These are phyloP conservation scores for Labeo catla DNA, from an alignment of 2,113 vertebrate genomes.

Conservation along the genomic window DNA sequence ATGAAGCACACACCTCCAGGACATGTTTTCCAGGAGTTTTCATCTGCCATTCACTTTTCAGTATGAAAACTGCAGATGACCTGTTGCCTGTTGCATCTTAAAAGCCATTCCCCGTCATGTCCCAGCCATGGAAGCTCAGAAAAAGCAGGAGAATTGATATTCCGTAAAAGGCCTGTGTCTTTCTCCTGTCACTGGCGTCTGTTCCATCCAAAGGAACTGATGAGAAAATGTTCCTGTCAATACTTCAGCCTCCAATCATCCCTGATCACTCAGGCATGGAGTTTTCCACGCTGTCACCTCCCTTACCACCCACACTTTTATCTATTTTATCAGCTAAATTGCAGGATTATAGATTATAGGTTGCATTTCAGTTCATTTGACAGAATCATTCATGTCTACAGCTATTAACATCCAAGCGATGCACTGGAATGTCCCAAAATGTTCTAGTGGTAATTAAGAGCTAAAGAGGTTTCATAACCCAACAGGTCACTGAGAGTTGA, in stretches of 20 bases:
- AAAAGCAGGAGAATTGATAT: slow-evolving; percentile 26
- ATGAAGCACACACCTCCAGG: not conserved
- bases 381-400: not conserved
- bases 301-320: not conserved
- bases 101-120: not conserved
- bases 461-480: not conserved
- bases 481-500: not conserved
- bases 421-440: not conserved
- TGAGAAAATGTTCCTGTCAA: slow-evolving; percentile 48
- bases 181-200: slow-evolving; percentile 11
- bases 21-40: not conserved
- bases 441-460: not conserved
- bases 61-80: slow-evolving; percentile 22
- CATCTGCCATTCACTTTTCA: slow-evolving; percentile 39
- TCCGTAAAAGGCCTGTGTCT: slow-evolving; percentile 6
- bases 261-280: slow-evolving; percentile 27
- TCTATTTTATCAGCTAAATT: slow-evolving; percentile 16
- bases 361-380: slow-evolving; percentile 1
- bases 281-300: slow-evolving; percentile 29
- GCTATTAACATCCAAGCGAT: not conserved
- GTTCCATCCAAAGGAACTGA: slow-evolving; percentile 14
- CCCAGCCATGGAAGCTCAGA: slow-evolving; percentile 1
- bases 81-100: not conserved
- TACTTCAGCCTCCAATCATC: slow-evolving; percentile 39
- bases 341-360: slow-evolving; percentile 18